Evolutionary conservation across 2,797 vertebrate genomes (phyloP).

Genomic region (Microchirus variegatus): DNA sequence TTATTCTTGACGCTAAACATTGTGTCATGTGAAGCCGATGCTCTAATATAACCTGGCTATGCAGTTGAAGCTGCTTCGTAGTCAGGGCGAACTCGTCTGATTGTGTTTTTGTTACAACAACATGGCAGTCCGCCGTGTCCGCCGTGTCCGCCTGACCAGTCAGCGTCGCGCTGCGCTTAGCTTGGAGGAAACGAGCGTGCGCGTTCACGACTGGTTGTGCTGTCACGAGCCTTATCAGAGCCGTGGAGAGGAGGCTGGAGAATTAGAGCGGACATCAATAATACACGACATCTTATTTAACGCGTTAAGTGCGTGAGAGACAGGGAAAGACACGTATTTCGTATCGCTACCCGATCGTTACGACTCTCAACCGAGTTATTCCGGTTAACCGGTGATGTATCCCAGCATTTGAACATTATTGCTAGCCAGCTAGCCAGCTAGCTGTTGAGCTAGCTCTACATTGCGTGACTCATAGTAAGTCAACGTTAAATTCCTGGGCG

Average conservation of each 20-base stretch:
- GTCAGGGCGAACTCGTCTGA: too few species aligned
- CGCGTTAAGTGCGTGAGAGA: constrained; percentile 4
- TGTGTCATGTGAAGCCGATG: not conserved
- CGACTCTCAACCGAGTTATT: constrained; percentile 15
- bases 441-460: constrained; percentile 76
- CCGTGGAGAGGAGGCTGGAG: constrained; percentile 53
- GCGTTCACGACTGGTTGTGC: constrained; percentile 65
- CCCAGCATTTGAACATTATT: constrained; percentile 68
- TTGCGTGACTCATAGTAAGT: constrained; percentile 71
- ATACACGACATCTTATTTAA: constrained; percentile 36
- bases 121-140: not conserved
- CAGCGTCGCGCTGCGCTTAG: constrained; percentile 1
- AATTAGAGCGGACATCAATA: constrained; percentile 57
- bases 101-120: not conserved
- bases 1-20: not conserved
- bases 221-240: constrained; percentile 81
- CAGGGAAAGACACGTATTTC: not conserved
- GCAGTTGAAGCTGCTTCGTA: not conserved
- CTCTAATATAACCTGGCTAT: not conserved
- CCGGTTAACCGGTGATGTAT: constrained; percentile 66
- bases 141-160: constrained; percentile 26
- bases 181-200: constrained; percentile 35
- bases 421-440: constrained; percentile 79
- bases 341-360: constrained; percentile 9
- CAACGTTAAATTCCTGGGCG: constrained; percentile 28